phyloP scores from a whole-genome alignment of 2,113 vertebrate genomes.

The Lates calcarifer region DNA sequence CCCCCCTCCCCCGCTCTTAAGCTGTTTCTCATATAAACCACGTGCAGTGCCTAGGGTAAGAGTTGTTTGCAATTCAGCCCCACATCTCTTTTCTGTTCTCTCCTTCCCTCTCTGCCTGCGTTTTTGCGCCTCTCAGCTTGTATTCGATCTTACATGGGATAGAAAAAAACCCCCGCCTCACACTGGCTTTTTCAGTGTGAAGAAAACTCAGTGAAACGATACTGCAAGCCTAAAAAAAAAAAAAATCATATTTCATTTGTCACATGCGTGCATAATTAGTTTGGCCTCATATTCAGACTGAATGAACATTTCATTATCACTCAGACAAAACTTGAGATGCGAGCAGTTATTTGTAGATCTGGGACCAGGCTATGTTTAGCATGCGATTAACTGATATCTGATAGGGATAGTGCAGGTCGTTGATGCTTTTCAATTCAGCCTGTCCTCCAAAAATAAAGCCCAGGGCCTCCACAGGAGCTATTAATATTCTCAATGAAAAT shows the following conservation, averaged over 20 bases:
- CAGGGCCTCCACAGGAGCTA: slow-evolving; percentile 6
- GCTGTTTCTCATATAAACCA: slow-evolving; percentile 32
- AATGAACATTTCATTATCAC: slow-evolving; percentile 20
- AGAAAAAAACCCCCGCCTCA: slow-evolving; percentile 22
- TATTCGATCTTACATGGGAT: slow-evolving; percentile 10
- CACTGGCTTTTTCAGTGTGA: background rate
- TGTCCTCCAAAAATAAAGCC: slow-evolving; percentile 34
- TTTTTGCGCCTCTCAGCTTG: slow-evolving; percentile 13
- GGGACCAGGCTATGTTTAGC: slow-evolving; percentile 1
- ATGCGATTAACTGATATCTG: slow-evolving; percentile 11
- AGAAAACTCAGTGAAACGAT: background rate
- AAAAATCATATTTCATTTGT: slow-evolving; percentile 16
- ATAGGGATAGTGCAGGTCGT: background rate
- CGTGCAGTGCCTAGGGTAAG: background rate
- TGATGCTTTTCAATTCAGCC: slow-evolving; percentile 19
- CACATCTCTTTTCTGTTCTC: background rate
- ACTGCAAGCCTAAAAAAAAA: slow-evolving; percentile 16
- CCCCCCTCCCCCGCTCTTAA: too few relatives aligned
- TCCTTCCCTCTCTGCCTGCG: background rate
- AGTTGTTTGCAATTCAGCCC: slow-evolving; percentile 43
- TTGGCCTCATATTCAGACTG: background rate
- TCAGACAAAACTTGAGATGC: slow-evolving; percentile 17
- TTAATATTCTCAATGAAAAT: slow-evolving; percentile 13
- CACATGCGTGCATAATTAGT: slow-evolving; percentile 9
- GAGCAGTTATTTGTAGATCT: slow-evolving; percentile 20